phyloP scores from a whole-genome alignment of 2,797 vertebrate genomes.

The Sebastiscus tertius region DNA sequence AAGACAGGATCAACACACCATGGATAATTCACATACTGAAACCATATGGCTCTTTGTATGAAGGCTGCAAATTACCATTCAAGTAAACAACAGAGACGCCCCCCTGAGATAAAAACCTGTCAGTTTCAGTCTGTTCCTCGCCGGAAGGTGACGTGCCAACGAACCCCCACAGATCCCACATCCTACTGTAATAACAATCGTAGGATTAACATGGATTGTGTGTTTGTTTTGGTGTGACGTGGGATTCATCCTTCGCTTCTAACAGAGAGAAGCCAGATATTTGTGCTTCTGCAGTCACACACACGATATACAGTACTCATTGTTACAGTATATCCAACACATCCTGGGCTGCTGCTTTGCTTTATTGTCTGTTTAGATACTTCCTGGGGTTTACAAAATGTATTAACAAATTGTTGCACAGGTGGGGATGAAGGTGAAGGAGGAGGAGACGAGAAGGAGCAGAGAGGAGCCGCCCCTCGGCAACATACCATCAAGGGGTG shows the following conservation, averaged over 20 bases:
- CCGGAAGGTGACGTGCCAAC: background rate
- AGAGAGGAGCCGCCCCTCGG: constrained; percentile 71
- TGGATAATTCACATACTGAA: constrained; percentile 12
- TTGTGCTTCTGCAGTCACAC: background rate
- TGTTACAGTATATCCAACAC: background rate
- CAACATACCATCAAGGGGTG: constrained; percentile 81
- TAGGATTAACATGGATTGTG: constrained; percentile 47
- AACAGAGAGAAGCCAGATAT: background rate
- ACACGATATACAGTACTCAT: background rate
- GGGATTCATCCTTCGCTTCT: constrained; percentile 10
- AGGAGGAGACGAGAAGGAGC: constrained; percentile 43
- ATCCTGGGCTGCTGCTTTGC: background rate
- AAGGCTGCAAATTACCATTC: constrained; percentile 18
- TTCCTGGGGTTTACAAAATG: background rate
- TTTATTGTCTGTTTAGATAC: background rate
- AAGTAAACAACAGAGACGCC: constrained; percentile 23
- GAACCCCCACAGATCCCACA: constrained; percentile 21
- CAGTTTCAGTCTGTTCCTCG: constrained; percentile 9
- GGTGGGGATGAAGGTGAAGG: constrained; percentile 48
- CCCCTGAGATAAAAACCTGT: constrained; percentile 21
- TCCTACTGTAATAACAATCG: constrained; percentile 37
- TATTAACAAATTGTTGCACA: constrained; percentile 13
- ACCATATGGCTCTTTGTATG: background rate
- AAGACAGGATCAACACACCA: background rate
- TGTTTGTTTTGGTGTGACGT: constrained; percentile 38